These are phyloP conservation scores for Metacarcinus magister DNA, from an alignment of 2,888 invertebrate genomes.

Conservation along the genomic window DNA sequence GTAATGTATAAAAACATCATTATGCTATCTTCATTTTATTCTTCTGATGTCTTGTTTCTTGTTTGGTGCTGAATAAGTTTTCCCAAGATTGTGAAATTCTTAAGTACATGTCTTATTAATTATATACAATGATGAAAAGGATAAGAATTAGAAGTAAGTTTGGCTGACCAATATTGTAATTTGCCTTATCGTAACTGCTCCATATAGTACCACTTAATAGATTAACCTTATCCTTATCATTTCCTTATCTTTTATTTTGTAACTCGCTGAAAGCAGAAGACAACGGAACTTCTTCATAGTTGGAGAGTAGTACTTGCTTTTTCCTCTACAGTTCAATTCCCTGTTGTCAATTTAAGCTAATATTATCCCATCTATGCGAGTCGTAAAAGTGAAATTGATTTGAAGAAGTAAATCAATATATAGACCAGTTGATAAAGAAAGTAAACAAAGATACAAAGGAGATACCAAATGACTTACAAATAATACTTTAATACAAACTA, in stretches of 20 bases:
- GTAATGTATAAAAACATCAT: background rate
- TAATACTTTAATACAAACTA: background rate
- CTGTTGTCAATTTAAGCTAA: background rate
- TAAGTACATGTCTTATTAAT: background rate
- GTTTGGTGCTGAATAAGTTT: background rate
- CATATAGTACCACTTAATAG: background rate
- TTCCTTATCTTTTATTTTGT: background rate
- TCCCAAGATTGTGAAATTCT: background rate
- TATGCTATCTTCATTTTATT: background rate
- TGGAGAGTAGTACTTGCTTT: background rate
- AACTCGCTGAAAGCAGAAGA: background rate
- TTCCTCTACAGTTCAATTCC: background rate
- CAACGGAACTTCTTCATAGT: background rate
- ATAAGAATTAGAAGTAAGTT: background rate
- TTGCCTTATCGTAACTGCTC: background rate
- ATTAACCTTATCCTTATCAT: background rate
- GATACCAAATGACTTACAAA: background rate
- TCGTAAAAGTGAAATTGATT: slow-evolving; percentile 18
- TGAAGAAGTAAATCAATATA: background rate
- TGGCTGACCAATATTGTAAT: background rate
- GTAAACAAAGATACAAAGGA: background rate
- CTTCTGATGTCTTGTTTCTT: background rate
- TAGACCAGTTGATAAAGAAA: background rate
- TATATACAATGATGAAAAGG: background rate
- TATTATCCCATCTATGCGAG: background rate